phyloP scores from a whole-genome alignment of 2,888 invertebrate genomes.

The Cephus pygmeus region DNA sequence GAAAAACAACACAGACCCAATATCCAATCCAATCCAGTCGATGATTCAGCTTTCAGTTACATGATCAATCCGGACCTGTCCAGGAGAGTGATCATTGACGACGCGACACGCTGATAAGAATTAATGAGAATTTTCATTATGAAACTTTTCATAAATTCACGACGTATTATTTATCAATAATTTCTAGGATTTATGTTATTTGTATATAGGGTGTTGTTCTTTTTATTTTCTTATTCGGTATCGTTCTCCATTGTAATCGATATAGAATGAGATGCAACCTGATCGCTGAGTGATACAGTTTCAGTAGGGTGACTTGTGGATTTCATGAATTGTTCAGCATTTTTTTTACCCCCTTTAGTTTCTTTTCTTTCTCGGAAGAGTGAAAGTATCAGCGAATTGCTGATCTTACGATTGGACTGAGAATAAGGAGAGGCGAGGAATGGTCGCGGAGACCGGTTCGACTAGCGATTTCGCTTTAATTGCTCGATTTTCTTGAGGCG shows the following conservation, averaged over 20 bases:
- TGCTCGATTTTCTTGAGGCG: constrained; percentile 13
- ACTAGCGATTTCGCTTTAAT: constrained; percentile 11
- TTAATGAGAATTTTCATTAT: not conserved
- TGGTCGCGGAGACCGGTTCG: not conserved
- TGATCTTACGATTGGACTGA: not conserved
- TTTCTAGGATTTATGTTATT: not conserved
- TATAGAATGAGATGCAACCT: not conserved
- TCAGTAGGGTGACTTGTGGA: not conserved
- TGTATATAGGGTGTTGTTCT: not conserved
- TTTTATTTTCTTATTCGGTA: not conserved
- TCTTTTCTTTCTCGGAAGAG: not conserved
- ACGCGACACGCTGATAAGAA: not conserved
- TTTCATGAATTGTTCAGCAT: not conserved
- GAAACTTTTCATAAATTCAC: not conserved
- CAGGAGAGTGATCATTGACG: not conserved
- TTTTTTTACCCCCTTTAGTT: not conserved
- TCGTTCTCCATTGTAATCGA: not conserved
- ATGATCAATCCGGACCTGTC: not conserved
- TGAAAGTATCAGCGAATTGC: not conserved
- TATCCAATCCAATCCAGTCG: not conserved
- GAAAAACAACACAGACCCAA: not conserved
- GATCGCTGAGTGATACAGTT: not conserved
- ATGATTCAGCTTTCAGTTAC: not conserved
- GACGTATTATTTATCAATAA: not conserved
- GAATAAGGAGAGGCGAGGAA: not conserved